phyloP scores from a whole-genome alignment of 1,140 invertebrate species.

The Bactericera cockerelli region DNA sequence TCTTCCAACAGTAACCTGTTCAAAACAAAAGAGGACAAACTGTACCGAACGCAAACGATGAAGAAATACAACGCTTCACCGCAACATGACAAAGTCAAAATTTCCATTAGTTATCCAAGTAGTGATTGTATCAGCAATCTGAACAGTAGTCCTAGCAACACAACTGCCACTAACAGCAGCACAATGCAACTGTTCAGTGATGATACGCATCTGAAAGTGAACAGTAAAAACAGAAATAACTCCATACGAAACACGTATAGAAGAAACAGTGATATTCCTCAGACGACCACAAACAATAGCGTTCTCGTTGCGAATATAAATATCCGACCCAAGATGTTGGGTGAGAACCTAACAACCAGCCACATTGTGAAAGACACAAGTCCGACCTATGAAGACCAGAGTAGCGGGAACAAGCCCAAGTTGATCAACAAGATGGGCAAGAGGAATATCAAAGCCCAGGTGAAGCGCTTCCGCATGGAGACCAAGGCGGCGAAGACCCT shows the following conservation, averaged over 20 bases:
- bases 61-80: not conserved
- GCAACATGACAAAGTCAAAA: constrained; percentile 57
- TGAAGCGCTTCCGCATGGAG: constrained; percentile 74
- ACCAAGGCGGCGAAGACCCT: constrained; percentile 88
- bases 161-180: not conserved
- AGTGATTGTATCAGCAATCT: constrained; percentile 47
- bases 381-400: constrained; percentile 32
- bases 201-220: constrained; percentile 29
- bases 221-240: not conserved
- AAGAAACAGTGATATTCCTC: constrained; percentile 7
- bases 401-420: constrained; percentile 41
- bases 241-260: constrained; percentile 18
- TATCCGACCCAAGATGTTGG: not conserved
- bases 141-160: not conserved
- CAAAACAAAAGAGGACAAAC: not conserved
- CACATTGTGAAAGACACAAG: not conserved
- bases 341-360: not conserved
- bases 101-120: constrained; percentile 66
- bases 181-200: constrained; percentile 22
- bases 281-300: not conserved
- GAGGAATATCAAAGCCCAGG: constrained; percentile 69
- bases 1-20: not conserved
- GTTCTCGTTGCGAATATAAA: not conserved
- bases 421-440: constrained; percentile 59
- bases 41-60: not conserved